A percentile compares a stretch with the other conserved stretches of the same genome.
Conservation (phyloP, 2,113 vertebrate genomes). For the Pavo muticus region DNA sequence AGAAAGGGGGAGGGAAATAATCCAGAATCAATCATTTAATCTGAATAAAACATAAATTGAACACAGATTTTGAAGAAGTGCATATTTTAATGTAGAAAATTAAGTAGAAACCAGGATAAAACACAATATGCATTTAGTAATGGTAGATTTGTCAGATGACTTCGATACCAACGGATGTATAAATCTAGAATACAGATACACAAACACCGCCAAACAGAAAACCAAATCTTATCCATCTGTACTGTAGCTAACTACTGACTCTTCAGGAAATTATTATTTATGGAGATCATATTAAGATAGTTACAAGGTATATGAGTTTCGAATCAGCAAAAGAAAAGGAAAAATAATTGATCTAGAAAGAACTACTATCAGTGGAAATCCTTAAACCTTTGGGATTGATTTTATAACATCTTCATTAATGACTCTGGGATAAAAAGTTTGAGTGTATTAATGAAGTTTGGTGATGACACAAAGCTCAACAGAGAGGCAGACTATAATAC, state of each 20-base stretch:
- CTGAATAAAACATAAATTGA: background rate
- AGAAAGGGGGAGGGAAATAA: background rate
- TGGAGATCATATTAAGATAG: background rate
- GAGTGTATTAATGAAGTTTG: constrained; percentile 27
- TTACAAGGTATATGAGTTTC: background rate
- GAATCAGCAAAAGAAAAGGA: background rate
- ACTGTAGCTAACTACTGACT: background rate
- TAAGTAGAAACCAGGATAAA: background rate
- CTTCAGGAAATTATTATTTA: background rate
- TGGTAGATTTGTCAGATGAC: background rate
- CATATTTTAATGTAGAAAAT: background rate
- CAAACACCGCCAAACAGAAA: background rate
- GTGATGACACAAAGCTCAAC: constrained; percentile 48
- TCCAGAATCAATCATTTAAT: background rate
- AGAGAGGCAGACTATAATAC: constrained; percentile 24
- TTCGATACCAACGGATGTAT: background rate
- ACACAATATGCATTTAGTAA: background rate
- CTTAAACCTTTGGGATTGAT: constrained; percentile 47
- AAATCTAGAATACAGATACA: background rate
- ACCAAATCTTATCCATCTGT: background rate
- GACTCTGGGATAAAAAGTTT: constrained; percentile 20
- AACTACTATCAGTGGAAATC: background rate
- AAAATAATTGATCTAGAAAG: constrained; percentile 21
- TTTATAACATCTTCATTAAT: constrained; percentile 69
- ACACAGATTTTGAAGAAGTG: background rate